These are phyloP conservation scores for Australoheros facetus DNA, from an alignment of 2,797 vertebrate genomes.

Conservation along the genomic window DNA sequence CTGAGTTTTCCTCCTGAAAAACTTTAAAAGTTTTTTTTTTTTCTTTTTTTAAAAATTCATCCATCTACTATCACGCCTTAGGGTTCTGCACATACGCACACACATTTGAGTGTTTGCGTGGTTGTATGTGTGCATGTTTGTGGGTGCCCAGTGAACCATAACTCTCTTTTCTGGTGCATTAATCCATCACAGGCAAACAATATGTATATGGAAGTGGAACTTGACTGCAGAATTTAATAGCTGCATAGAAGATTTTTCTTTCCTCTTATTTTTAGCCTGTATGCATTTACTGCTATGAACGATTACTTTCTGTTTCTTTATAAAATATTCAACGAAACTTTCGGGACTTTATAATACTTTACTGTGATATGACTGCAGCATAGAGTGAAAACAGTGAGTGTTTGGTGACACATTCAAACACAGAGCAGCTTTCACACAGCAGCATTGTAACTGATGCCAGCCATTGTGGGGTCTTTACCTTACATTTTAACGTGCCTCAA, in stretches of 20 bases:
- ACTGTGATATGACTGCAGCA: background rate
- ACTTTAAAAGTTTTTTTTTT: constrained; percentile 21
- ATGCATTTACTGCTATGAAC: background rate
- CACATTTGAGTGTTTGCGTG: background rate
- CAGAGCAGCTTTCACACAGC: background rate
- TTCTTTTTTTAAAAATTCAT: constrained; percentile 10
- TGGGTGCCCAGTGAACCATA: constrained; percentile 42
- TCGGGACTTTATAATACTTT: background rate
- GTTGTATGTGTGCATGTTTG: constrained; percentile 16
- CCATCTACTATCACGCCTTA: constrained; percentile 26
- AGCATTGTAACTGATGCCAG: background rate
- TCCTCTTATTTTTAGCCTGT: background rate
- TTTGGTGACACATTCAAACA: background rate
- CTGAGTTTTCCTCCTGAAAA: constrained; percentile 34
- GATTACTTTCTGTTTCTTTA: background rate
- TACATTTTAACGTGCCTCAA: too few relatives aligned
- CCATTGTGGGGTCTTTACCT: background rate
- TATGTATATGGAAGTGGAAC: constrained; percentile 35
- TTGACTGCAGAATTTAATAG: constrained; percentile 21
- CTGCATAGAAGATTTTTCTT: background rate
- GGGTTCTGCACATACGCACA: constrained; percentile 4
- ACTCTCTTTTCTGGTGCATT: constrained; percentile 59
- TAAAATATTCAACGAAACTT: constrained; percentile 1
- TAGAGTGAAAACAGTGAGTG: background rate
- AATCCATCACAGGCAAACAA: constrained; percentile 56